These are phyloP conservation scores for Elanoides forficatus DNA, from an alignment of 2,113 vertebrate species.

Conservation along the genomic window DNA sequence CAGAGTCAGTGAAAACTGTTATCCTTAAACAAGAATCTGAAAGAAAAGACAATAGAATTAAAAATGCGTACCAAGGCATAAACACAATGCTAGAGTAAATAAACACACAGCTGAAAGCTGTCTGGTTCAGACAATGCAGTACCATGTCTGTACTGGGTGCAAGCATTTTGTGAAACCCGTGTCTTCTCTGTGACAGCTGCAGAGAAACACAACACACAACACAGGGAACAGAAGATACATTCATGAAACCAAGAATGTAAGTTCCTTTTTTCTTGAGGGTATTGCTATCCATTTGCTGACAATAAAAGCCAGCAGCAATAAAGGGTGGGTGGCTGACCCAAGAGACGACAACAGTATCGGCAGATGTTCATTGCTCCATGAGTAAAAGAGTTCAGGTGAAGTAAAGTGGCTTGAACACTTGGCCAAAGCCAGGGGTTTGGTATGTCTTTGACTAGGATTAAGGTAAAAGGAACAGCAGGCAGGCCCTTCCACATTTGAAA, in stretches of 20 bases:
- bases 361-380: background rate
- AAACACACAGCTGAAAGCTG: background rate
- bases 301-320: background rate
- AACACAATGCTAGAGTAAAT: background rate
- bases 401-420: background rate
- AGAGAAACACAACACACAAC: background rate
- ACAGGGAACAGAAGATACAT: background rate
- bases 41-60: background rate
- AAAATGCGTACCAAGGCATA: background rate
- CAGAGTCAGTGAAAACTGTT: background rate
- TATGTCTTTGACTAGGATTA: background rate
- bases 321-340: background rate
- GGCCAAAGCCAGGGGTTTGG: background rate
- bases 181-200: background rate
- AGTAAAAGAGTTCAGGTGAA: background rate
- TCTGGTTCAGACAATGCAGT: background rate
- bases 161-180: background rate
- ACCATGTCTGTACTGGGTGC: fast-evolving
- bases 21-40: background rate
- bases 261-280: background rate
- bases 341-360: background rate
- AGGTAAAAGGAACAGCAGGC: background rate
- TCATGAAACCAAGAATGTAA: background rate
- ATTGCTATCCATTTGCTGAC: background rate
- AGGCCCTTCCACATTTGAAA: background rate